These are phyloP conservation scores for Megalops atlanticus DNA, from an alignment of 2,113 vertebrate species.

Conservation along the genomic window DNA sequence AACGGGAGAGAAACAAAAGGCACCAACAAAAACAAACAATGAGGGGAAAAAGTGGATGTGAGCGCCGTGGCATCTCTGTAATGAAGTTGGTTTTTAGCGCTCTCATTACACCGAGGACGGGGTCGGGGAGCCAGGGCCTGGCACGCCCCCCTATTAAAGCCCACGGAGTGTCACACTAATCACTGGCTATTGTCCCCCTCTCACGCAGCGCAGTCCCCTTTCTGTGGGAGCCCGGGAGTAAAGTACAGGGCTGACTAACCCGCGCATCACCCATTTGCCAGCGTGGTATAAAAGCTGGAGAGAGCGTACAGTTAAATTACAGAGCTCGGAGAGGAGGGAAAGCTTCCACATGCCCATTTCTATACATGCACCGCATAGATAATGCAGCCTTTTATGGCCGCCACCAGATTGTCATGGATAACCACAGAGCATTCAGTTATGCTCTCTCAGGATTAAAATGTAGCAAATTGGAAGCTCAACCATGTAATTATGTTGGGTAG, in stretches of 20 bases:
- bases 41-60: slow-evolving; percentile 25
- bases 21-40: slow-evolving; percentile 54
- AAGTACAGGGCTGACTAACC: slow-evolving; percentile 42
- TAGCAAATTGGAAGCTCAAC: slow-evolving; percentile 67
- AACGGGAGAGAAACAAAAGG: slow-evolving; percentile 47
- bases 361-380: slow-evolving; percentile 49
- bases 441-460: slow-evolving; percentile 67
- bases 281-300: slow-evolving; percentile 27
- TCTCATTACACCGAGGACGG: slow-evolving; percentile 46
- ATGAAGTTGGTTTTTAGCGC: slow-evolving; percentile 38
- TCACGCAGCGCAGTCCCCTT: slow-evolving; percentile 23
- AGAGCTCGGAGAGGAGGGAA: slow-evolving; percentile 40
- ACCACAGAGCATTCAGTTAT: slow-evolving; percentile 59
- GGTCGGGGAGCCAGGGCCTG: slow-evolving; percentile 38
- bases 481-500: slow-evolving; percentile 67
- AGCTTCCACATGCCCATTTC: slow-evolving; percentile 50
- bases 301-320: slow-evolving; percentile 40
- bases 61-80: slow-evolving; percentile 36
- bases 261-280: slow-evolving; percentile 45
- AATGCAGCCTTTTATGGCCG: slow-evolving; percentile 60
- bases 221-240: not conserved
- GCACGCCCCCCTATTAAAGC: not conserved
- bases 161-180: slow-evolving; percentile 44
- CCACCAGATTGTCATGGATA: slow-evolving; percentile 67
- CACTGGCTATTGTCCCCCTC: slow-evolving; percentile 43